Evolutionary conservation across 2,888 invertebrate species (phyloP).

Genomic region (Eupithecia centaureata): DNA sequence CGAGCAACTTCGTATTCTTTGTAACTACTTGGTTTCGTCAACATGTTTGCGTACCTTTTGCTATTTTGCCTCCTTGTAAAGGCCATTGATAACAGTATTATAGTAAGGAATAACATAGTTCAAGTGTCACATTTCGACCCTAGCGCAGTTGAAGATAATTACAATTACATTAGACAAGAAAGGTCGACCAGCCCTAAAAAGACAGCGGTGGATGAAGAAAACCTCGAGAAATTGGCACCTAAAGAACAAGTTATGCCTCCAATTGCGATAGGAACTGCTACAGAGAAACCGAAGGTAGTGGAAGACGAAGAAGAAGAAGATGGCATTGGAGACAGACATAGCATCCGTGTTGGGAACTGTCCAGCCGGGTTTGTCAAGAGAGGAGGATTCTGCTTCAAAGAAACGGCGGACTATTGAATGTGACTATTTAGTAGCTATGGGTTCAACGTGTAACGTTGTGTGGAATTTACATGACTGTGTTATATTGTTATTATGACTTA

Average conservation of each 20-base stretch:
- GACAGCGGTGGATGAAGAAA: neutral
- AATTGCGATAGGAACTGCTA: conserved; percentile 5
- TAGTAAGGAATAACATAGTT: neutral
- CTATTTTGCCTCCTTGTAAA: conserved; percentile 21
- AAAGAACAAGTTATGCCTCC: neutral
- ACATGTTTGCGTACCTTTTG: conserved; percentile 20
- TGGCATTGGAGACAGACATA: conserved; percentile 41
- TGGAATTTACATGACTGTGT: neutral
- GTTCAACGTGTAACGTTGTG: neutral
- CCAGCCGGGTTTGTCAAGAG: conserved; percentile 46
- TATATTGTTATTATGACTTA: too few species aligned
- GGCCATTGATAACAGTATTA: conserved; percentile 15
- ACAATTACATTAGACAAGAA: neutral
- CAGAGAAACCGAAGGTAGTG: conserved; percentile 12
- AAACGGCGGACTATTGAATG: conserved; percentile 9
- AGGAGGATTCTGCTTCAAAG: conserved; percentile 51
- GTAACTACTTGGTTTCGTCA: conserved; percentile 5
- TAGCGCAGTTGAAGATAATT: neutral
- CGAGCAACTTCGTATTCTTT: conserved; percentile 10
- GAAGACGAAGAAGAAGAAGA: conserved; percentile 16
- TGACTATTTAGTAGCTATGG: neutral
- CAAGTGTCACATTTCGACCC: neutral
- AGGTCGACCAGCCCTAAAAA: neutral
- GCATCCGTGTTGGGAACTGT: conserved; percentile 45
- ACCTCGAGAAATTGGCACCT: neutral